Base-by-base conservation (phyloP, 2,113 vertebrate species). In the Hyperopisus bebe region DNA sequence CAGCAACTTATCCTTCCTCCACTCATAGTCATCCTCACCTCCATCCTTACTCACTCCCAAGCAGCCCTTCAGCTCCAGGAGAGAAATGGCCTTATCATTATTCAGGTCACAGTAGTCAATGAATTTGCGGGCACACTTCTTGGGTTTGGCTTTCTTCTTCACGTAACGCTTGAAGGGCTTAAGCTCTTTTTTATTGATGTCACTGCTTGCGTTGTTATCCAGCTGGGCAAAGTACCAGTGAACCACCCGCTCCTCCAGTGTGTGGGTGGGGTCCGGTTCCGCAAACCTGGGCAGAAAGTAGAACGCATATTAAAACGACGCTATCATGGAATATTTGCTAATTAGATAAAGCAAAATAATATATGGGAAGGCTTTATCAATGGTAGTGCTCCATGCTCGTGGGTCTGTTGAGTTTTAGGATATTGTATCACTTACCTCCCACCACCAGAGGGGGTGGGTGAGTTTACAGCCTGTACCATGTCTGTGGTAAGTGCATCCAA, bases 401-500 rank as follows among this genome's bases (percentile, higher is more conserved):
- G 19, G 5, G 46, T 82, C 35, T 44, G 21, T 39, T 84, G 44
- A 84, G 82, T 10, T n/a, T n/a, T 42, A 58, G n/a, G 62, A 9
- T 17, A 19, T 48, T 15, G 15, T 17, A 77, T 74, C 90, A 95
- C 97, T 98, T 97, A 99, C 98, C 98, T 99, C 95, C 98, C 98
- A 90, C 97, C 98, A 97, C 97, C 96, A 93, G 97, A 97, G 92
- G 98, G 98, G 89, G 97, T 95, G 93, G 97, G 97, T 90, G 98
- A 98, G 95, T 99, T 99, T 95, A 99, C 97, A 92, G 98, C 97
- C 91, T 99, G 97, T 92, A 99, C 98, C 98, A 99, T 99, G 95
- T 99, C 98, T 8, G 98, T 99, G 92, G 98, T 99, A 91, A 99
- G 97, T 39, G 98, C 98, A 89, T 99, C 98, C 93, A 99, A 95